Evolutionary conservation across 2,888 invertebrate genomes (phyloP).

Genomic region (Colletes collaris): DNA sequence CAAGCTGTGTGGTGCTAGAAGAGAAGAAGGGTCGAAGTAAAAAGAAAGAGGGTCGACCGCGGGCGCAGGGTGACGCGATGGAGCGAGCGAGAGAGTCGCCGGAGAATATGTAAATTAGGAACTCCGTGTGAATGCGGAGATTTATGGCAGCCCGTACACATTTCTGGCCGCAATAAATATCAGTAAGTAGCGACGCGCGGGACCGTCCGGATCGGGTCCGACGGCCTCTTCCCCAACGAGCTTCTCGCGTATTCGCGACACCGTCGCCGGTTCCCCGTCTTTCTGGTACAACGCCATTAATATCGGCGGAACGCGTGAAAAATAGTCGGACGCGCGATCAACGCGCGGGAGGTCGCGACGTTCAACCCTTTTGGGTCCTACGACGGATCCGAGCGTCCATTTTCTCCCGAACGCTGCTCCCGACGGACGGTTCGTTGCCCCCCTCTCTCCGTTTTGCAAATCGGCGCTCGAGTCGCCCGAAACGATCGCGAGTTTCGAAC

Average conservation of each 20-base stretch:
- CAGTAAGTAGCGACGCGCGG: constrained; percentile 82
- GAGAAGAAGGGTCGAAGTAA: constrained; percentile 28
- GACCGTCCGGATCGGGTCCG: constrained; percentile 73
- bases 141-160: constrained; percentile 82
- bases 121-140: constrained; percentile 83
- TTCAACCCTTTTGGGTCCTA: constrained; percentile 1
- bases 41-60: constrained; percentile 37
- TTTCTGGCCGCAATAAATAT: constrained; percentile 83
- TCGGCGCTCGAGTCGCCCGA: too few species aligned
- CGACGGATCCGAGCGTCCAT: too few species aligned
- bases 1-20: constrained; percentile 19
- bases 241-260: constrained; percentile 22
- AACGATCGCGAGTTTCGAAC: too few species aligned
- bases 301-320: constrained; percentile 41
- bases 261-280: constrained; percentile 4
- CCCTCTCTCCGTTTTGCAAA: too few species aligned
- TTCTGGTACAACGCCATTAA: constrained; percentile 29
- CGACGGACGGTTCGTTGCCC: too few species aligned
- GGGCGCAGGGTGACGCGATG: constrained; percentile 9
- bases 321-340: constrained; percentile 37
- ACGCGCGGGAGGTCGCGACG: constrained; percentile 26
- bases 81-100: constrained; percentile 63
- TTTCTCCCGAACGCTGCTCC: too few species aligned
- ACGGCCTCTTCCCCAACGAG: constrained; percentile 32
- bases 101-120: constrained; percentile 83